Evolutionary conservation across 2,797 vertebrate genomes (phyloP), one percentile per base, ranked within the genome.

Genomic region (Labroides dimidiatus): DNA sequence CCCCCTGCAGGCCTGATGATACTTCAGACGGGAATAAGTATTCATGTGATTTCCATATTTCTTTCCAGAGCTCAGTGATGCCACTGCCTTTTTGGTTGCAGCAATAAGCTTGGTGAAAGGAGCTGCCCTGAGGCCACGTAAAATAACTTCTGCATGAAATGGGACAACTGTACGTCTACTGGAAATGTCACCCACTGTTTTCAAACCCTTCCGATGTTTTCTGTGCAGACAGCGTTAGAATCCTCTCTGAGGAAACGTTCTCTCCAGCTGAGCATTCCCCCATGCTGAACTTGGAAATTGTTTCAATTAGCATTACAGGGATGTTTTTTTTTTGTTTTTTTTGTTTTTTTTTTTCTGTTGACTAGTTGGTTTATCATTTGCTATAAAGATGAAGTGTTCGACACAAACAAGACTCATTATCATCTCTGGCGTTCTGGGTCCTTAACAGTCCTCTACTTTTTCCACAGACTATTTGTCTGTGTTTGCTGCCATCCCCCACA

Each of bases 261-360:
- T 69, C 52, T 54, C 50, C 74, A 77, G 66, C 43, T 11, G 58
- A 59, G 68, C 51, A 48, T 48, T 80, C 63, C 56, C 75, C 65
- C 44, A 50, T 4, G 52, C 69, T 53, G 73, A 1, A 56, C 20
- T 5, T 36, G 47, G 59, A 78, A 90, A 90, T 80, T 53, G 74
- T 79, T 91, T 77, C 84, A 88, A 90, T 92, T 89, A 90, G 78
- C 78, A 77, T 78, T 58, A 80, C 71, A 71, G 82, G 78, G 64
- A 75, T 61, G 53, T 86, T 81, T 88, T 74, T 83, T 33, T n/a
- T n/a, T n/a, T n/a, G 3, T 62, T 72, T 84, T 70, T 79, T 58
- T 65, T 75, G 76, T n/a, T n/a, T n/a, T n/a, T 27, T 62, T 72
- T 84, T 70, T 79, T 58, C 67, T 75, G 76, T 82, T 80, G 81